Base-by-base conservation (phyloP, 2,797 vertebrate genomes). In the Peromyscus eremicus region DNA sequence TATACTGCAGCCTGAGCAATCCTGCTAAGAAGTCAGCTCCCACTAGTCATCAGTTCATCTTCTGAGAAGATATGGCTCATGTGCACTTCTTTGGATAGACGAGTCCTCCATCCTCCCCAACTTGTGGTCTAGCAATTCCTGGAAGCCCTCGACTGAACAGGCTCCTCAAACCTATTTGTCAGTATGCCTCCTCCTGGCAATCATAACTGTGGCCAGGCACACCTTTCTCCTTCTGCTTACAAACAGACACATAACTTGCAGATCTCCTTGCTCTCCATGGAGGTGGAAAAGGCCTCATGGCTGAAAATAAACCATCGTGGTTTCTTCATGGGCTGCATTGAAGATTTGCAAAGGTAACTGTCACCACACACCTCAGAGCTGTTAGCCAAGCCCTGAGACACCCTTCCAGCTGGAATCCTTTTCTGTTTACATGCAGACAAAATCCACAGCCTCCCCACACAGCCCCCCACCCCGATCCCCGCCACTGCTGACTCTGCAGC, bases 401-500 rank as follows among this genome's bases (percentile, higher is more conserved):
- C 10, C 40, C 60, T 82, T 14, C 34, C 9, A 57, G 21, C 49
- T 79, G 8, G 37, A 52, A 43, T 95, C 6, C 46, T 60, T 91
- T 96, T 89, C 43, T 40, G 46, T 79, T 91, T 91, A 19, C 70
- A 89, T 25, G 90, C 62, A 85, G 52, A 13, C 43, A 83, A 62
- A 60, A 60, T 23, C 49, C 79, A 60, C 43, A 62, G 14, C 37
- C 10, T 46, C 27, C n/a, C 6, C 6, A 43, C 37, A 55, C 16
- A 40, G 25, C 1, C 0, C 19, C 14, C 1, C 7, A 13, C 52
- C 52, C 14, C 13, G 0, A 8, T 10, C 77, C 14, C 32, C 71
- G 2, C 37, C 37, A 11, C 70, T 23, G n/a, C 70, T 10, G 37
- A 23, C 70, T 23, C 37, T 73, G 70, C n/a, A 73, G n/a, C 19